Evolutionary conservation across 35 echinoderm and acorn worm genomes (phyloP), one percentile per base, ranked within the genome.

Genomic region (Apostichopus parvimensis): DNA sequence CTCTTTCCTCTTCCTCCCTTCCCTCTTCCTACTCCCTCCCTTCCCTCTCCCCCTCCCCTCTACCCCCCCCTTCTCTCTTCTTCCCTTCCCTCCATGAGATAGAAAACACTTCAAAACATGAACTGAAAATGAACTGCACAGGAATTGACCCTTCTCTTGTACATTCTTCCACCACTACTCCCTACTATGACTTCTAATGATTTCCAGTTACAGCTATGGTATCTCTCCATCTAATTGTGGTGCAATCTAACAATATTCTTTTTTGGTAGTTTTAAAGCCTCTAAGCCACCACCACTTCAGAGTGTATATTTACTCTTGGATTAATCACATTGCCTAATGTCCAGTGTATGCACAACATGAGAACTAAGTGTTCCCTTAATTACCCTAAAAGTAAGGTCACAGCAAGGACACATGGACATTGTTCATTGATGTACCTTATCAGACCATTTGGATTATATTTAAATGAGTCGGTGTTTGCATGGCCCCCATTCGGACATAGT

Each of bases 381-480:
- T 68, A 68, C 79, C 79, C 52, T 4, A 45, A 8, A 53, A 15
- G 12, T 45, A 54, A 82, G 79, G 79, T 13, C 79, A 82, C 79
- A 82, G 34, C 79, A 82, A 82, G 79, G 79, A 53, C 79, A 55
- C 45, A 82, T 54, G 45, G 79, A 55, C 52, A 82, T 82, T 82
- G 79, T 82, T 55, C 5, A 34, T n/a, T 0, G 0, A 0, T 82
- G n/a, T 20, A 82, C 13, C 21, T 34, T 55, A 82, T 82, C 9
- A 82, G 4, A 12, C 79, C 7, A 55, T 82, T 25, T 18, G 11
- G 64, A 54, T 55, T 9, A 56, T 53, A 53, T 14, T 82, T 82
- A 53, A 82, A 54, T 55, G 6, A 15, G 7, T 68, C 64, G 11
- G 6, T 14, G 11, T 68, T 68, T 68, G 64, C 18, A 14, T 68